A percentile compares a stretch with the other conserved stretches of the same genome.
These are phyloP conservation scores for Vanessa tameamea DNA, from an alignment of 1,140 invertebrate species.

Conservation along the genomic window DNA sequence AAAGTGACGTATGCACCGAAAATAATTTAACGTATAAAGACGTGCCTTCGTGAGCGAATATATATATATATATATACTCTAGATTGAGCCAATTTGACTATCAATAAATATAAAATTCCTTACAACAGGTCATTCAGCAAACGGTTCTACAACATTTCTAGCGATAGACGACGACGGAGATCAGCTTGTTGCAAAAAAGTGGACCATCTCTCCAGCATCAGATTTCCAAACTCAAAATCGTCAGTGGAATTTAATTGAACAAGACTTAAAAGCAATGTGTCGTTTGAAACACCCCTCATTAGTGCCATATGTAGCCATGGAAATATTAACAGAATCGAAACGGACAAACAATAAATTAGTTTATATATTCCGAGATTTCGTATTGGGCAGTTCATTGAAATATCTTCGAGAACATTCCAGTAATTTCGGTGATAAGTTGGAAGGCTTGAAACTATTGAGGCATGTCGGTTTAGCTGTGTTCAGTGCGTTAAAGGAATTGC, in stretches of 20 bases:
- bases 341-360: conserved; percentile 73
- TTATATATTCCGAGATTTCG: conserved; percentile 85
- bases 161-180: conserved; percentile 71
- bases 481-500: conserved; percentile 81
- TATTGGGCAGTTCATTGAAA: conserved; percentile 67
- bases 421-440: conserved; percentile 61
- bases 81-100: not conserved
- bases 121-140: conserved; percentile 63
- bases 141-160: conserved; percentile 61
- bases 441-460: conserved; percentile 83
- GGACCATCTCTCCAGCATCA: conserved; percentile 73
- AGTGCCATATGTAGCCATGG: conserved; percentile 86
- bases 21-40: too few species aligned
- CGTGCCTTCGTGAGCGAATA: too few species aligned
- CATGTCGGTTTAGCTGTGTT: conserved; percentile 84
- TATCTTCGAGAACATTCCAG: conserved; percentile 50
- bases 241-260: conserved; percentile 83
- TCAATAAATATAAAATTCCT: not conserved
- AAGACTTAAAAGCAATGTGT: conserved; percentile 86
- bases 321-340: conserved; percentile 80
- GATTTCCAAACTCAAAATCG: conserved; percentile 61
- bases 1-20: too few species aligned
- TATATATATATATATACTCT: too few species aligned
- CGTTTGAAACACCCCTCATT: conserved; percentile 85
- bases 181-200: conserved; percentile 70